Base-by-base conservation (phyloP, 2,113 vertebrate species). In the Pitta sordida region DNA sequence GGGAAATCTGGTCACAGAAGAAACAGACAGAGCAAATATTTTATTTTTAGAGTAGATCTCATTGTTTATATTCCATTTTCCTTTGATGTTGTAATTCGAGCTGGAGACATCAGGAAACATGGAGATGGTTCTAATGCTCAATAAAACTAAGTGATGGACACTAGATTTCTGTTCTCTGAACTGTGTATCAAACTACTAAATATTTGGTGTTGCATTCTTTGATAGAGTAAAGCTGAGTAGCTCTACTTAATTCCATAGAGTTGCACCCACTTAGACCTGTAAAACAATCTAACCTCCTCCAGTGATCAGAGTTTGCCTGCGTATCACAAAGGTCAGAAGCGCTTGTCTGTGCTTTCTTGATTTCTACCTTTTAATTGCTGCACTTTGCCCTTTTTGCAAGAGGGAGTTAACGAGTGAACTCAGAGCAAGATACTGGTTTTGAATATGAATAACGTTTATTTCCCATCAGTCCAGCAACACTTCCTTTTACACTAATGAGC, bases 381-480 rank as follows among this genome's bases (percentile, higher is more conserved):
- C 43, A 70, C 82, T 77, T 87, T 85, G 58, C 77, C 81, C 67
- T 91, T 87, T 85, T 76, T 36, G 19, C 49, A 58, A 76, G 65
- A 79, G 44, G 34, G 65, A 92, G 11, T 85, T 89, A 83, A 43
- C 53, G 91, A 85, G 29, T 43, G 55, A 91, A 73, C 37, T 79
- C 65, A 58, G 81, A 92, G 58, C 10, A 73, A 79, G 79, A 43
- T n/a, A 82, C 58, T 92, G 79, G 78, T 89, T 93, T 92, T 85
- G 4, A 91, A 80, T 93, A 76, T 73, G 58, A 94, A 92, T 93
- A 74, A 83, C 79, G 51, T 91, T 95, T 92, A 48, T 91, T 46
- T 76, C 73, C 49, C 91, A 86, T 51, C n/a, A 71, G 56, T 73
- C 46, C 67, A 89, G 32, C 15, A 95, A 76, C 24, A 32, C 8